Evolutionary conservation across 2,888 invertebrate genomes (phyloP).

Genomic region (Pecten maximus): DNA sequence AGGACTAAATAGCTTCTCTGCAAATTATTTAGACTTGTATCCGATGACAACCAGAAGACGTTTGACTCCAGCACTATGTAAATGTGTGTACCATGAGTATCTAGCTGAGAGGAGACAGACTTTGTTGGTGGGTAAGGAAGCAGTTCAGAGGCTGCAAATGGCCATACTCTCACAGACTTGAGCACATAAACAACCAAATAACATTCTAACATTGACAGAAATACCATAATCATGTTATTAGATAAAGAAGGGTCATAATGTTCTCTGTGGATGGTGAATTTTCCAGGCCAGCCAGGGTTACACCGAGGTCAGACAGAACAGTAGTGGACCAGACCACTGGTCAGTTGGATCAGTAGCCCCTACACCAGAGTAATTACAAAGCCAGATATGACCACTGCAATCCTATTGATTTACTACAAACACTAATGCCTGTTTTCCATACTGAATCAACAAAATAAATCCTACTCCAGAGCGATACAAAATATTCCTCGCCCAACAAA

Average conservation of each 20-base stretch:
- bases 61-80: not conserved
- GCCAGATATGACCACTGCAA: not conserved
- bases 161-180: not conserved
- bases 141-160: not conserved
- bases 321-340: not conserved
- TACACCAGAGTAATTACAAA: not conserved
- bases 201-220: not conserved
- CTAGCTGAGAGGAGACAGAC: not conserved
- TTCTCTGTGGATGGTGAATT: not conserved
- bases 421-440: not conserved
- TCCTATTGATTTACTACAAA: conserved; percentile 22
- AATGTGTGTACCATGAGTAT: not conserved
- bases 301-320: not conserved
- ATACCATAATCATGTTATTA: not conserved
- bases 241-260: not conserved
- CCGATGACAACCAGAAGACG: not conserved
- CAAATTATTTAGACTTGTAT: not conserved
- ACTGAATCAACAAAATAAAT: not conserved
- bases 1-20: not conserved
- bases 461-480: not conserved
- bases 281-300: not conserved
- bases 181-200: not conserved
- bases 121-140: not conserved
- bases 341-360: not conserved
- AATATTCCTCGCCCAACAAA: too few species aligned